A percentile compares a stretch with the other conserved stretches of the same genome.
Evolutionary conservation across 1,140 invertebrate genomes (phyloP).

Genomic region (Helicorthomorpha holstii): DNA sequence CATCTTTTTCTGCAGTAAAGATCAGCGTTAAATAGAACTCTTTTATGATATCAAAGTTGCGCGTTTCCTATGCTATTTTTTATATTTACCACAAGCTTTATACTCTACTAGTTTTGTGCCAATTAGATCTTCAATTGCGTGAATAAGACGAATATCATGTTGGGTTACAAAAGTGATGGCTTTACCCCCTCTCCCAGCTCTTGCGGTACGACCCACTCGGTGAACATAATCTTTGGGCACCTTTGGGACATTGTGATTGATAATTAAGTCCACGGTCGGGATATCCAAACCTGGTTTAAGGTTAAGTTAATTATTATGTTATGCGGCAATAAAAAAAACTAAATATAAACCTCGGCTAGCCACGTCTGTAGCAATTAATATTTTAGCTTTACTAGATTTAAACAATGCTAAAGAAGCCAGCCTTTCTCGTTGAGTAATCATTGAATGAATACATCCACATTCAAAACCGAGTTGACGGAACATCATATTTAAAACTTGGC

Average conservation of each 20-base stretch:
- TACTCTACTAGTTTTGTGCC: constrained; percentile 70
- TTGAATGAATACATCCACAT: constrained; percentile 71
- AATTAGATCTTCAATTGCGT: constrained; percentile 69
- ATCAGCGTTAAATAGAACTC: background rate
- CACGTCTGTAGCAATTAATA: constrained; percentile 91
- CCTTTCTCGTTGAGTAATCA: constrained; percentile 64
- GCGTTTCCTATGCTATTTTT: no score
- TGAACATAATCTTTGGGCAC: constrained; percentile 90
- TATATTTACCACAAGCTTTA: constrained; percentile 53
- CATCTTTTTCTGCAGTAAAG: constrained; percentile 46
- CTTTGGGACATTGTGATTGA: constrained; percentile 84
- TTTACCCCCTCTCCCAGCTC: constrained; percentile 69
- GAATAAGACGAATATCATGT: constrained; percentile 68
- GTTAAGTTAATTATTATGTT: constrained; percentile 3
- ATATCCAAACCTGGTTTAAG: constrained; percentile 45
- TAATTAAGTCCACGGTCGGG: constrained; percentile 72
- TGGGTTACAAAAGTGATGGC: constrained; percentile 84
- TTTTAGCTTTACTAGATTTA: constrained; percentile 63
- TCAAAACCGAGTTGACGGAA: constrained; percentile 68
- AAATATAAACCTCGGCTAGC: constrained; percentile 67
- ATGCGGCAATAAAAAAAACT: constrained; percentile 15
- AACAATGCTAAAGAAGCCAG: constrained; percentile 61
- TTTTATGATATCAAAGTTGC: constrained; percentile 6
- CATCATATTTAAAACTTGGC: constrained; percentile 67
- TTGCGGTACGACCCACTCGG: constrained; percentile 86